A percentile compares a stretch with the other conserved stretches of the same genome.
phyloP scores from a whole-genome alignment of 2,113 vertebrate species.

The Helogale parvula region DNA sequence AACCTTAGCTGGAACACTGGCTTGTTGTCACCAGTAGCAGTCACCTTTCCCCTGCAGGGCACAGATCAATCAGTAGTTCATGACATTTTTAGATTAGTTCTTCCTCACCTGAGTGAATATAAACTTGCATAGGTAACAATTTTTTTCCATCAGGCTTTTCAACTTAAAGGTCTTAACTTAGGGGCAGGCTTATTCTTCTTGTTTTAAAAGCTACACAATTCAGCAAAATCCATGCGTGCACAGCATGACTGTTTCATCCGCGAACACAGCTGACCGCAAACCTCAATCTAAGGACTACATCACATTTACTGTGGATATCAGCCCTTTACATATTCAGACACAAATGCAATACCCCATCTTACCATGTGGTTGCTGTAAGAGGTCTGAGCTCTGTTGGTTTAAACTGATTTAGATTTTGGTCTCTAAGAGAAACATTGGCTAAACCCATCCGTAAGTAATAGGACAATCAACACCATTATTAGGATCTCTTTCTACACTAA shows the following conservation, averaged over 20 bases:
- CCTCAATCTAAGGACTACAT: background rate
- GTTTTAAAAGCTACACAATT: slow-evolving; percentile 22
- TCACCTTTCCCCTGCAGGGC: background rate
- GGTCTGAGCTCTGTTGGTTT: background rate
- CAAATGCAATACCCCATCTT: background rate
- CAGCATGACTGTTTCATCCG: background rate
- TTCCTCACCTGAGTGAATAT: background rate
- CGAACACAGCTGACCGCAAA: background rate
- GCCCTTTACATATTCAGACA: background rate
- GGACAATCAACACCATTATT: background rate
- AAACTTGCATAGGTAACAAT: background rate
- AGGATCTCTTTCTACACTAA: background rate
- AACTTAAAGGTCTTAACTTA: background rate
- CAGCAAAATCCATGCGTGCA: background rate
- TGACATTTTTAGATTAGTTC: background rate
- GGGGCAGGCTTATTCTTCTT: background rate
- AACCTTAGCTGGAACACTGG: background rate
- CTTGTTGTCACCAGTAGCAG: background rate
- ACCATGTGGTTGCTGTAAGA: background rate
- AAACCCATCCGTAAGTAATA: background rate
- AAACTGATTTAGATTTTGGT: background rate
- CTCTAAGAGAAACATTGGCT: background rate
- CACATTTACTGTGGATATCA: background rate
- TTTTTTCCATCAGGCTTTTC: background rate
- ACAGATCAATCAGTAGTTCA: background rate